Evolutionary conservation across 2,888 invertebrate genomes (phyloP), one percentile per base, ranked within the genome.

Genomic region (Ganaspis brasiliensis): DNA sequence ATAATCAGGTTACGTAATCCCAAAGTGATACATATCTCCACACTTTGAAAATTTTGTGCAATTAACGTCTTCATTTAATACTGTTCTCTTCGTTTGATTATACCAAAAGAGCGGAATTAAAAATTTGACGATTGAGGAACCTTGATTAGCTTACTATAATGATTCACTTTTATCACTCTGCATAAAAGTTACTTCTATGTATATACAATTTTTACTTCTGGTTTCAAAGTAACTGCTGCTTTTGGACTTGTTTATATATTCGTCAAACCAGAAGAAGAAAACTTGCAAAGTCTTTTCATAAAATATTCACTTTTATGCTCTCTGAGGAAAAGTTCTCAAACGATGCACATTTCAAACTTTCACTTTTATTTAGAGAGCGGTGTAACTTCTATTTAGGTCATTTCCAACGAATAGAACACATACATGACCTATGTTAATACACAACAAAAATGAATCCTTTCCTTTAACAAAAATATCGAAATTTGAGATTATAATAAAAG

Each of bases 281-380:
- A 8, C 1, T 14, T 5, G 14, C 21, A 8, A 35, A 8, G 21
- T 26, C 2, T 45, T n/a, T 21, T 2, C 14, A 40, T 24, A n/a
- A 63, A 21, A 61, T 10, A 19, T 5, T 31, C 21, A 37, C 63
- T 5, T 63, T 21, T 63, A 40, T 40, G 40, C 19, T 21, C 19
- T 61, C 35, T 1, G 19, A 63, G 37, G 19, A 40, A 40, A 63
- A 40, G 40, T 40, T 24, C 14, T 9, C 40, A 40, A 63, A 63
- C 63, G 40, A 63, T 63, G 63, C 12, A 63, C 40, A 21, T 40
- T n/a, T 40, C 14, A 45, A 67, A 67, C 45, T 67, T 45, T 67
- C 45, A 45, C 45, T 67, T n/a, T 67, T 67, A 67, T 67, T 45
- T 26, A 56, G 56, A 56, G 26, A 56, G 56, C 56, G 56, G 24